Evolutionary conservation across 2,113 vertebrate genomes (phyloP), one percentile per base, ranked within the genome.

Genomic region (Artemisiospiza belli): DNA sequence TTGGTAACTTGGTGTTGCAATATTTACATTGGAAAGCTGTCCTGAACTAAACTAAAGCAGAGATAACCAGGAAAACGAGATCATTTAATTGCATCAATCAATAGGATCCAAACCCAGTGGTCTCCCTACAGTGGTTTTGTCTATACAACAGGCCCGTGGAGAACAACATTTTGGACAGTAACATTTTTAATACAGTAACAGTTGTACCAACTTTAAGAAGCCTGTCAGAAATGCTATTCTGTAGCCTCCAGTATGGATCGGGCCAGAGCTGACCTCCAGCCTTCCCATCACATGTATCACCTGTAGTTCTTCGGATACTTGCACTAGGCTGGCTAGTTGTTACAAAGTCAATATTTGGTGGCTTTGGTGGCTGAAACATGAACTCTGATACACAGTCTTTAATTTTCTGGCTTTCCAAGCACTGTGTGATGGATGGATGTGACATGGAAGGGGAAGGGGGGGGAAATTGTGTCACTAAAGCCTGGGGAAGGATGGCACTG

Each of bases 301-400:
- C 61, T 37, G 0, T 24, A 49, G 41, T 72, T 75, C 54, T 64
- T 52, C 4, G 51, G 66, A 3, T 63, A 4, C 41, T 39, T 37
- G 3, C 28, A 7, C 30, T n/a, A 11, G 58, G 33, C 39, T 46
- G 25, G 16, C 47, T 59, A 51, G 7, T 67, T 89, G 9, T 64
- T 83, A 33, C 41, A 33, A 20, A 73, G 81, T 92, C 46, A 33
- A 12, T 72, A 82, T 79, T 78, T 76, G 86, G 69, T 89, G 78
- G 75, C 76, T 95, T 90, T 68, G 76, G 62, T 85, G 89, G 77
- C 62, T 92, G 93, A 66, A 87, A 87, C 12, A 14, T 39, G 82
- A 95, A 49, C 81, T 87, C 35, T 55, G 72, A 17, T 20, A 24
- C 15, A 6, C 0, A 31, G 47, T 19, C 62, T 46, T 85, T 83